These are phyloP conservation scores for Tolmerus cingulatus DNA, from an alignment of 2,888 invertebrate species.

Conservation along the genomic window DNA sequence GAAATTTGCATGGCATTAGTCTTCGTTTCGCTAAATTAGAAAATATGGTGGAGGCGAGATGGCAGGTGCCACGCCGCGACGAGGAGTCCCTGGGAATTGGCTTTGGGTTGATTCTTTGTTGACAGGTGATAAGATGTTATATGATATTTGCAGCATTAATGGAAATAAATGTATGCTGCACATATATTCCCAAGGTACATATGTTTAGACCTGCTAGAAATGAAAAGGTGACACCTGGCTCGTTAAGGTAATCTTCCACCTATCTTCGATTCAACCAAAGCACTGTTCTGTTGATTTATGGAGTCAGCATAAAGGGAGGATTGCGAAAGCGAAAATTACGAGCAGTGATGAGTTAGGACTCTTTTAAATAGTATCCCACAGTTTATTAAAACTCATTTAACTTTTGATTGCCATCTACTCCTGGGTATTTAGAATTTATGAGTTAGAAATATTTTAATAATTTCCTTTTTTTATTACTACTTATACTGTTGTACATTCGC, in stretches of 20 bases:
- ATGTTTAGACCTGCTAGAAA: not conserved
- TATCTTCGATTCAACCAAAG: not conserved
- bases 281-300: not conserved
- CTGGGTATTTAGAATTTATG: too few relatives aligned
- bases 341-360: too few relatives aligned
- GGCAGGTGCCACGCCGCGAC: not conserved
- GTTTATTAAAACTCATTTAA: too few relatives aligned
- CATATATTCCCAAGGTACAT: not conserved
- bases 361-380: too few relatives aligned
- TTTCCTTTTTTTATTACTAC: too few relatives aligned
- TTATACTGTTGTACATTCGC: too few relatives aligned
- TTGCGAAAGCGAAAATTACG: too few relatives aligned
- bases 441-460: too few relatives aligned
- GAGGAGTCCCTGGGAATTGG: not conserved
- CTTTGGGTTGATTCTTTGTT: not conserved
- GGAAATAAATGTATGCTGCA: not conserved
- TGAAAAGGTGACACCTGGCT: not conserved
- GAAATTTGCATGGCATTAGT: constrained; percentile 29
- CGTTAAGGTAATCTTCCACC: not conserved
- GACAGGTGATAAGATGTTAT: not conserved
- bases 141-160: not conserved
- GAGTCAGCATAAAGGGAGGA: not conserved
- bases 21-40: constrained; percentile 17
- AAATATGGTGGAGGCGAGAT: not conserved
- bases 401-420: too few relatives aligned